Conservation (phyloP, 2,797 vertebrate species). For the Melopsittacus undulatus region DNA sequence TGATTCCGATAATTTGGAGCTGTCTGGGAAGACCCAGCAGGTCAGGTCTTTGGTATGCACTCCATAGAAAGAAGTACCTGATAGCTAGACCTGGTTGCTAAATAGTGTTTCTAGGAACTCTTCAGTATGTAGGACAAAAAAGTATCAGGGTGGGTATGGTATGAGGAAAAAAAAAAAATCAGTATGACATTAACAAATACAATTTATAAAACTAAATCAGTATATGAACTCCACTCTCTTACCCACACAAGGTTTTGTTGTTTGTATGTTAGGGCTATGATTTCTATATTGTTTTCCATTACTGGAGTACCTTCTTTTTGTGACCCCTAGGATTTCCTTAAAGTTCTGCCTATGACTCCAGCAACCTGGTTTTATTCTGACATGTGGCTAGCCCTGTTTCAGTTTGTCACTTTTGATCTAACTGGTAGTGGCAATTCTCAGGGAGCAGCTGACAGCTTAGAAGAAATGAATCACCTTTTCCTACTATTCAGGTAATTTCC, state of each 20-base stretch:
- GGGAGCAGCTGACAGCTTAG: background rate
- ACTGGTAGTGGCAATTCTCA: background rate
- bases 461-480: background rate
- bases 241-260: background rate
- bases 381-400: background rate
- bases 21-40: background rate
- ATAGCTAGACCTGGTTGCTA: background rate
- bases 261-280: background rate
- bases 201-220: background rate
- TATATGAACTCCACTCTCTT: background rate
- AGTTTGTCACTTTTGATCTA: background rate
- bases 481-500: background rate
- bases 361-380: background rate
- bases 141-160: accelerated
- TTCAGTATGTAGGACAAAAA: background rate
- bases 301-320: background rate
- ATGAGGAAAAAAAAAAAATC: background rate
- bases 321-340: background rate
- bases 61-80: background rate
- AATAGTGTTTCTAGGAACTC: background rate
- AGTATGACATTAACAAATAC: background rate
- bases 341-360: background rate
- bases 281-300: background rate
- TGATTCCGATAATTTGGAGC: background rate
- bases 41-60: background rate